Percentiles rank a stretch among this genome's conserved stretches.
Conservation (phyloP, 2,888 invertebrate genomes). For the Drosophila neotestacea region DNA sequence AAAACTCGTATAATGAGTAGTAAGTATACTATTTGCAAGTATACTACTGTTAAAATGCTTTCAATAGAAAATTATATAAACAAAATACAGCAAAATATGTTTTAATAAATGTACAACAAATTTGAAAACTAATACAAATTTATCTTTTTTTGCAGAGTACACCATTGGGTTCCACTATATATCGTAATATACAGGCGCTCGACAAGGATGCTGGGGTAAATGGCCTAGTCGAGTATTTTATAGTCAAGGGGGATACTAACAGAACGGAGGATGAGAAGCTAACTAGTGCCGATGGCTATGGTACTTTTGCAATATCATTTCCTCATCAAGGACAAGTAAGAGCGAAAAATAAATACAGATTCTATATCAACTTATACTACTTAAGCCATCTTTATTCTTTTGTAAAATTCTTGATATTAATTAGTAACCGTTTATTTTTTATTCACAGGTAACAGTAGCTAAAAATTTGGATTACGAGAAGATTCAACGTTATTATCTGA, state of each 20-base stretch:
- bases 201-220: conserved; percentile 95
- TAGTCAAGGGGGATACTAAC: conserved; percentile 88
- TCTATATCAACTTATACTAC: not conserved
- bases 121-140: not conserved
- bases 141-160: conserved; percentile 88
- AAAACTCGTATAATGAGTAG: too few species aligned
- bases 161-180: conserved; percentile 94
- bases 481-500: conserved; percentile 94
- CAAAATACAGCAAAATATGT: too few species aligned
- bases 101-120: too few species aligned
- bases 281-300: conserved; percentile 91
- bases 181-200: conserved; percentile 91
- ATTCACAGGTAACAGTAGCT: conserved; percentile 90
- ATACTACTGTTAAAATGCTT: too few species aligned
- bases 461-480: conserved; percentile 95
- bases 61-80: too few species aligned
- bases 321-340: conserved; percentile 93
- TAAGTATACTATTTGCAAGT: too few species aligned
- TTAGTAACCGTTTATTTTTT: not conserved
- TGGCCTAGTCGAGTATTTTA: conserved; percentile 94
- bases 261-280: conserved; percentile 87
- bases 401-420: not conserved
- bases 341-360: not conserved
- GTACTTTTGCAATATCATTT: conserved; percentile 93
- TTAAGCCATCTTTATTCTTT: too few species aligned